Percentiles rank a stretch among this genome's conserved stretches.
Evolutionary conservation across 2,888 invertebrate species (phyloP).

Genomic region (Drosophila buzzatii): DNA sequence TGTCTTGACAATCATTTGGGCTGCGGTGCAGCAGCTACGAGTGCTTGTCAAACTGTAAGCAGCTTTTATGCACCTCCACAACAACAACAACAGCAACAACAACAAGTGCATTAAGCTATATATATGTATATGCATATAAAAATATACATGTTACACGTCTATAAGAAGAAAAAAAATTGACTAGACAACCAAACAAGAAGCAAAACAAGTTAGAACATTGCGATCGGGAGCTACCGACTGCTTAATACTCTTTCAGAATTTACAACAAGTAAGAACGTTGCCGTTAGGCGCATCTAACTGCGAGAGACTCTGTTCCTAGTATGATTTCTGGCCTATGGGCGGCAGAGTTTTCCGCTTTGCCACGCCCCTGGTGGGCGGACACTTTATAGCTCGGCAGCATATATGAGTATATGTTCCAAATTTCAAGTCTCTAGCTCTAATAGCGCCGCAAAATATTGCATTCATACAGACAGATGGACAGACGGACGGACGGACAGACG

Average conservation of each 20-base stretch:
- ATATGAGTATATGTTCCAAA: too few species aligned
- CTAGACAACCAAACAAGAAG: not conserved
- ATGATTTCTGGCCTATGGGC: too few species aligned
- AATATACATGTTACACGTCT: not conserved
- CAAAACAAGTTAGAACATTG: not conserved
- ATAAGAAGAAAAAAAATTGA: slow-evolving; percentile 8
- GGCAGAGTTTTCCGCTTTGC: too few species aligned
- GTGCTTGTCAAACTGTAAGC: slow-evolving; percentile 65
- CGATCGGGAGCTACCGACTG: not conserved
- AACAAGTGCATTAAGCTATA: slow-evolving; percentile 36
- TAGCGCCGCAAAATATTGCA: too few species aligned
- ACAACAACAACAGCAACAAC: slow-evolving; percentile 27
- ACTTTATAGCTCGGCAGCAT: too few species aligned
- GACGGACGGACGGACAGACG: too few species aligned
- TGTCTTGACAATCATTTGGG: slow-evolving; percentile 59
- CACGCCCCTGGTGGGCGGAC: too few species aligned
- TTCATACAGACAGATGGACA: too few species aligned
- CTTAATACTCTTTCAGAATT: not conserved
- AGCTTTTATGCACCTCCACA: slow-evolving; percentile 57
- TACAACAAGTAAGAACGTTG: too few species aligned
- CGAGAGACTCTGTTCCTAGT: too few species aligned
- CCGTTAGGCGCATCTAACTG: too few species aligned
- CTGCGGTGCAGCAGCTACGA: slow-evolving; percentile 34
- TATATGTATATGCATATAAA: not conserved
- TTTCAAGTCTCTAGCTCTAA: too few species aligned